Evolutionary conservation across 2,888 invertebrate genomes (phyloP).

Genomic region (Pammene fasciana): DNA sequence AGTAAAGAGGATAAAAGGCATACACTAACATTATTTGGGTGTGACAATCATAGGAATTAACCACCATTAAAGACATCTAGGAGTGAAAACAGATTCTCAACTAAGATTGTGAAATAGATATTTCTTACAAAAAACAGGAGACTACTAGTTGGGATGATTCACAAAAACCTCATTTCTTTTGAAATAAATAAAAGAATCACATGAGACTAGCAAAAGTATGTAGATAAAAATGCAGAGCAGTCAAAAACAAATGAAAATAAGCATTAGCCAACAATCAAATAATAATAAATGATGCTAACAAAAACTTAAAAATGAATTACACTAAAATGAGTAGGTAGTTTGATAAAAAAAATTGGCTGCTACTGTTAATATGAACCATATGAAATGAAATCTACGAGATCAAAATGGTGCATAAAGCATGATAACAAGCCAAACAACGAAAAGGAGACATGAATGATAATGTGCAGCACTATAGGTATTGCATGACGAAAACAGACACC

Average conservation of each 20-base stretch:
- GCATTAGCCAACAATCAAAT: conserved; percentile 46
- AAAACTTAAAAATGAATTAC: conserved; percentile 35
- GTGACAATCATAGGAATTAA: not conserved
- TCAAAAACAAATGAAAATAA: conserved; percentile 59
- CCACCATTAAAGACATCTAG: not conserved
- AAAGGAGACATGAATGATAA: conserved; percentile 50
- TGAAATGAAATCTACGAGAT: conserved; percentile 20
- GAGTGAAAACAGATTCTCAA: not conserved
- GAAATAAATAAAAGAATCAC: conserved; percentile 13
- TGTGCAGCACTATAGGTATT: conserved; percentile 50
- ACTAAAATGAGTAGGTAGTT: conserved; percentile 39
- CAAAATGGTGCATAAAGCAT: conserved; percentile 33
- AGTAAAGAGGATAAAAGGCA: not conserved
- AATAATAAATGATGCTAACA: conserved; percentile 22
- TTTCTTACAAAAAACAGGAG: conserved; percentile 31
- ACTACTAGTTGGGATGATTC: conserved; percentile 26
- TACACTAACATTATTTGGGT: not conserved
- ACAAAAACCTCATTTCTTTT: not conserved
- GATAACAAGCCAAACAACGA: conserved; percentile 37
- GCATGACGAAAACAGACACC: conserved; percentile 39
- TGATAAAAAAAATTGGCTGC: conserved; percentile 40
- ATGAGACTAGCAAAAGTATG: conserved; percentile 57
- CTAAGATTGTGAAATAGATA: not conserved
- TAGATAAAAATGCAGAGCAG: conserved; percentile 80
- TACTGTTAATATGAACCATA: conserved; percentile 35